Conservation (phyloP, 2,888 invertebrate species). For the Lapara coniferarum region DNA sequence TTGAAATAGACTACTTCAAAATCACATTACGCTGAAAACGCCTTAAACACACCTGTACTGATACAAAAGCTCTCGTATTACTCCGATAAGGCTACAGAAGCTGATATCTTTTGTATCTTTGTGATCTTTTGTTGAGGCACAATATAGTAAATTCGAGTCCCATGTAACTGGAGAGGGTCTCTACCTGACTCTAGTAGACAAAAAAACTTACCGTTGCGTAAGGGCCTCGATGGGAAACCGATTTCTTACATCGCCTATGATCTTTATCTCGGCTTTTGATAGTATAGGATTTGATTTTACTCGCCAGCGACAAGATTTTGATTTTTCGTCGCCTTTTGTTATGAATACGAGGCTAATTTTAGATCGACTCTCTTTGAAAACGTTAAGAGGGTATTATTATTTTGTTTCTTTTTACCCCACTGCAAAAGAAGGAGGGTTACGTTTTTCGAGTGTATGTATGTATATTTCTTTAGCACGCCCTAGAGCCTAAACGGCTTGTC, state of each 20-base stretch:
- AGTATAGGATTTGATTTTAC: neutral
- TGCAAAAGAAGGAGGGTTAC: too few species aligned
- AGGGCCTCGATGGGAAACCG: slow-evolving; percentile 68
- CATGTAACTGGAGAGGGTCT: slow-evolving; percentile 45
- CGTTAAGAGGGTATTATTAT: too few species aligned
- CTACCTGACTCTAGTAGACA: slow-evolving; percentile 78
- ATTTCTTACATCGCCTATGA: slow-evolving; percentile 39
- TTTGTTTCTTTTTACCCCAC: too few species aligned
- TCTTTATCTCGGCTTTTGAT: neutral
- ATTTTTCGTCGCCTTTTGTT: neutral
- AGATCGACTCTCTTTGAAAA: too few species aligned
- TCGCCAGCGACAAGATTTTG: neutral
- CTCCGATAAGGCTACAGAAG: slow-evolving; percentile 82
- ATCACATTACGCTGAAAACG: slow-evolving; percentile 11
- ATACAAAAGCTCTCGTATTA: slow-evolving; percentile 72
- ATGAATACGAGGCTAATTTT: too few species aligned
- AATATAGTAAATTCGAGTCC: slow-evolving; percentile 83
- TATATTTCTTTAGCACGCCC: too few species aligned
- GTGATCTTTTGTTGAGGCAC: slow-evolving; percentile 74
- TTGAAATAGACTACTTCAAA: neutral
- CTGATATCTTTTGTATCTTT: slow-evolving; percentile 71
- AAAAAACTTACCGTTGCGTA: slow-evolving; percentile 78
- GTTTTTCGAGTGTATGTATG: too few species aligned
- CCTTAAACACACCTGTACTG: slow-evolving; percentile 73
- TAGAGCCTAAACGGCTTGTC: too few species aligned